phyloP scores from a whole-genome alignment of 2,797 vertebrate species.

The Gymnodraco acuticeps region DNA sequence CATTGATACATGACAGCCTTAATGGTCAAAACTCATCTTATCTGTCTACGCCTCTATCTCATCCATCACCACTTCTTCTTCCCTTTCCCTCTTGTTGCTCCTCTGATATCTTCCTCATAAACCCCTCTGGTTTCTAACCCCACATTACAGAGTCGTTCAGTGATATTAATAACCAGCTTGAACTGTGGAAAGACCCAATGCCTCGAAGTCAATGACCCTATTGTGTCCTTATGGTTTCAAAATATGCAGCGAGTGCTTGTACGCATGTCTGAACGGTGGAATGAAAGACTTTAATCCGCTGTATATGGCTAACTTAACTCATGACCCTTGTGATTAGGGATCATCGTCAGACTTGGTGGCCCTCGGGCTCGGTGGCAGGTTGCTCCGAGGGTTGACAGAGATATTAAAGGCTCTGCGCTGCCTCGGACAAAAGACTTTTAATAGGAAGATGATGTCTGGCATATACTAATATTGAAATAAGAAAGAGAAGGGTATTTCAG shows the following conservation, averaged over 20 bases:
- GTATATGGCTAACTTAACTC: not conserved
- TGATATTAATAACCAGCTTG: not conserved
- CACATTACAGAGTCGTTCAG: constrained; percentile 9
- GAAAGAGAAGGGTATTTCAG: not conserved
- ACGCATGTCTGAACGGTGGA: not conserved
- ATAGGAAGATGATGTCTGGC: constrained; percentile 1
- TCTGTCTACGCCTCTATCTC: constrained; percentile 35
- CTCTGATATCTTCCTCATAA: constrained; percentile 28
- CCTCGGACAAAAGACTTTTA: constrained; percentile 10
- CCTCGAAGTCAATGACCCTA: not conserved
- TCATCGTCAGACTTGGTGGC: constrained; percentile 5
- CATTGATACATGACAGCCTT: constrained; percentile 59
- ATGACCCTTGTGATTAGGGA: constrained; percentile 10
- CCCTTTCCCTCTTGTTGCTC: not conserved
- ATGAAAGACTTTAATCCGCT: not conserved
- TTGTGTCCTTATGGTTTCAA: not conserved
- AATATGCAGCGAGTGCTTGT: not conserved
- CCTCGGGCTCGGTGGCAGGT: constrained; percentile 15
- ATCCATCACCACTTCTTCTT: constrained; percentile 49
- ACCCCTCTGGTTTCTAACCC: constrained; percentile 11
- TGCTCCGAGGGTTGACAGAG: constrained; percentile 4
- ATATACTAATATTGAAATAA: constrained; percentile 26
- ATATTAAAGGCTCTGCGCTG: constrained; percentile 27
- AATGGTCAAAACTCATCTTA: constrained; percentile 63
- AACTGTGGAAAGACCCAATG: not conserved